phyloP scores from a whole-genome alignment of 2,888 invertebrate species.

The Strigamia transsilvanica region DNA sequence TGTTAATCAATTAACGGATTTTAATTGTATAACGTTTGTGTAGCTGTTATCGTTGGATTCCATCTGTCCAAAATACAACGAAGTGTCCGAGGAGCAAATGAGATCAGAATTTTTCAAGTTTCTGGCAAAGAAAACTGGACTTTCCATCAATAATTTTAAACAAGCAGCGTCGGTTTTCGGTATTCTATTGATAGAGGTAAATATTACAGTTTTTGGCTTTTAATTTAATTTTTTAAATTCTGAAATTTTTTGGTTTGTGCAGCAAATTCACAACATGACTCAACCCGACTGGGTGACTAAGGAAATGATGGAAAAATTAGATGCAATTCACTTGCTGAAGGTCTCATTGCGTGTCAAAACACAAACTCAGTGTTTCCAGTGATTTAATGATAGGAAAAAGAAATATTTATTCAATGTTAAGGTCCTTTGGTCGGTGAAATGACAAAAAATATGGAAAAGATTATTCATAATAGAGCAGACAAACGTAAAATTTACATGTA shows the following conservation, averaged over 20 bases:
- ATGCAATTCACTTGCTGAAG: neutral
- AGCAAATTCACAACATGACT: slow-evolving; percentile 18
- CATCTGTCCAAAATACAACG: neutral
- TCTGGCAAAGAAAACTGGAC: neutral
- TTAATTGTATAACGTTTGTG: neutral
- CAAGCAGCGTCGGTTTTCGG: too few species aligned
- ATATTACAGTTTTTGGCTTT: neutral
- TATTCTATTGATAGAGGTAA: neutral
- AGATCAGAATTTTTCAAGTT: neutral
- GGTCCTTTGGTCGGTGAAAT: neutral
- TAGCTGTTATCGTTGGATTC: neutral
- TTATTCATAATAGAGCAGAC: neutral
- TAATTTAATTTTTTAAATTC: neutral
- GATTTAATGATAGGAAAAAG: neutral
- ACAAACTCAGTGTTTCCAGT: neutral
- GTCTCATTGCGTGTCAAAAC: neutral
- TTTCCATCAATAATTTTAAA: too few species aligned
- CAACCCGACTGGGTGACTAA: neutral
- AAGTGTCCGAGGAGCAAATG: neutral
- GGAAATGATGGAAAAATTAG: neutral
- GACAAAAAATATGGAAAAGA: neutral
- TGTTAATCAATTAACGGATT: neutral
- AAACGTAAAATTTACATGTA: neutral
- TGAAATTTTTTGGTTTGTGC: neutral
- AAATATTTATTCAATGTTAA: too few species aligned